Percentiles rank a stretch among this genome's conserved stretches.
These are phyloP conservation scores for Temnothorax rugatulus DNA, from an alignment of 2,888 invertebrate genomes.

Conservation along the genomic window DNA sequence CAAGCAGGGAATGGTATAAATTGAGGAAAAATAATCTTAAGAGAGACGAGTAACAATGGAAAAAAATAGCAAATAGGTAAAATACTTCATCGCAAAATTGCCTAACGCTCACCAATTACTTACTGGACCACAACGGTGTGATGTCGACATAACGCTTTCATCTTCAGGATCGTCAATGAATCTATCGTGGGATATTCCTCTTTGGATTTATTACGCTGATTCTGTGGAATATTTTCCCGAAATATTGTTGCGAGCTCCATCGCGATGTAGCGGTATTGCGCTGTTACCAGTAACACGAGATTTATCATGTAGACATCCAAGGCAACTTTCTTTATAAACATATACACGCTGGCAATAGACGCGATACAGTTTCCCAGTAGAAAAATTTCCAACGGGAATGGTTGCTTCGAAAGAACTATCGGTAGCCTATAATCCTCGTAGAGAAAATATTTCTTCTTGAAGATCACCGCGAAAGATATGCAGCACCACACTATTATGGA, in stretches of 20 bases:
- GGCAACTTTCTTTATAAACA: conserved; percentile 67
- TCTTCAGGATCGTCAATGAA: conserved; percentile 14
- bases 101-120: conserved; percentile 29
- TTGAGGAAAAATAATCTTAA: too few species aligned
- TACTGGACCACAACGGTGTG: conserved; percentile 68
- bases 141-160: conserved; percentile 62
- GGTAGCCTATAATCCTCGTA: conserved; percentile 72
- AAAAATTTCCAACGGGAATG: conserved; percentile 66
- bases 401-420: conserved; percentile 63
- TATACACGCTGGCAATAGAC: conserved; percentile 44
- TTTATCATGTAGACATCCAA: conserved; percentile 75
- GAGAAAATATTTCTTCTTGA: conserved; percentile 64
- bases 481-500: conserved; percentile 64
- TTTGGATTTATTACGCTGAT: neutral
- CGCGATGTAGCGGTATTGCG: conserved; percentile 72
- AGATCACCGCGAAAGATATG: conserved; percentile 56
- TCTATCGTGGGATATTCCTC: neutral
- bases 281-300: conserved; percentile 69
- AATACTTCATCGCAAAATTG: neutral
- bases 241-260: conserved; percentile 64
- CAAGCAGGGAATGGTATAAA: too few species aligned
- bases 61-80: neutral
- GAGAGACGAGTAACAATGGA: neutral
- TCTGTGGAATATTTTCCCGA: neutral
- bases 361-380: conserved; percentile 58